A percentile compares a stretch with the other conserved stretches of the same genome.
Conservation (phyloP, 1,140 invertebrate species). For the Penaeus chinensis region DNA sequence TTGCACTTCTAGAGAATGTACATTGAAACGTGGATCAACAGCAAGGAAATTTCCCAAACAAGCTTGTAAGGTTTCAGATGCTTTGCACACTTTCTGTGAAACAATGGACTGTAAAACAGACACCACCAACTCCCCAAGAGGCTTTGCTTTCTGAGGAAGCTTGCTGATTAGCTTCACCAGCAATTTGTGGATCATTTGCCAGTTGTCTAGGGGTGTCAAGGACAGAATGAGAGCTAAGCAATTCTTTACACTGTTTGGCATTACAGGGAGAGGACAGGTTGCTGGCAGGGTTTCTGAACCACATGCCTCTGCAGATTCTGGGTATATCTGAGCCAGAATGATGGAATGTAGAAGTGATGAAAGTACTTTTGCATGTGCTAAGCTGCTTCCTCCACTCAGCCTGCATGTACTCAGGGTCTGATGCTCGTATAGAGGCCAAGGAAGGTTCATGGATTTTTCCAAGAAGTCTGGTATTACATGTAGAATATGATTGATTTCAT, state of each 20-base stretch:
- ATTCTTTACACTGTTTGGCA: neutral
- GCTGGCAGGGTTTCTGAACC: slow-evolving; percentile 13
- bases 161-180: too few species aligned
- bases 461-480: neutral
- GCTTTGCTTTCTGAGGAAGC: too few species aligned
- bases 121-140: too few species aligned
- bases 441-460: neutral
- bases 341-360: slow-evolving; percentile 34
- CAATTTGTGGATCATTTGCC: neutral
- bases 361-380: slow-evolving; percentile 16
- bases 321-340: slow-evolving; percentile 10
- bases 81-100: too few species aligned
- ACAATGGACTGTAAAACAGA: too few species aligned
- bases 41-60: neutral
- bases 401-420: slow-evolving; percentile 33
- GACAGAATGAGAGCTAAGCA: slow-evolving; percentile 37
- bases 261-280: slow-evolving; percentile 22
- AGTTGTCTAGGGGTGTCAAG: slow-evolving; percentile 26
- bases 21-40: slow-evolving; percentile 42
- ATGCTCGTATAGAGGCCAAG: slow-evolving; percentile 37
- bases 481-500: slow-evolving; percentile 22
- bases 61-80: slow-evolving; percentile 1
- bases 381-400: slow-evolving; percentile 28
- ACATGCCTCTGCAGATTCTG: slow-evolving; percentile 7
- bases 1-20: neutral